phyloP scores from a whole-genome alignment of 2,888 invertebrate species.

The Machimus atricapillus region DNA sequence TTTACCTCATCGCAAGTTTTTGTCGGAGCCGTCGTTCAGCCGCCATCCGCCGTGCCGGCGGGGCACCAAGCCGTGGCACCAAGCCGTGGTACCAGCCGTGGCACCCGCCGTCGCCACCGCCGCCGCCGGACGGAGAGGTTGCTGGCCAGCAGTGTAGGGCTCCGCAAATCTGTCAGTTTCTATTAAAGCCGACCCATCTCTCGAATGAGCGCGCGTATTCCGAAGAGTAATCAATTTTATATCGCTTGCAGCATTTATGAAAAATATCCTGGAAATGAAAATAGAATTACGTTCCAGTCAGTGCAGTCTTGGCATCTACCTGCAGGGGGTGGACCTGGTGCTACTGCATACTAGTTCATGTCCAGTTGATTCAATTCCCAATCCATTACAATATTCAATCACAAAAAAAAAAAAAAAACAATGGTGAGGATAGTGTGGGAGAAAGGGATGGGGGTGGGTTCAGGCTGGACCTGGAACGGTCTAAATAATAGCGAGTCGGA shows the following conservation, averaged over 20 bases:
- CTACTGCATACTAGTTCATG: neutral
- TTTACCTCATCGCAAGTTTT: neutral
- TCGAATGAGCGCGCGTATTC: neutral
- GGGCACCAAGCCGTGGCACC: neutral
- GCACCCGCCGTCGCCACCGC: neutral
- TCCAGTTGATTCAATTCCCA: slow-evolving; percentile 29
- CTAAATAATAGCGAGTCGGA: slow-evolving; percentile 19
- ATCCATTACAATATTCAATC: slow-evolving; percentile 30
- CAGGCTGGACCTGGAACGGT: neutral
- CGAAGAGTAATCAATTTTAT: neutral
- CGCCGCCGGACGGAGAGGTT: neutral
- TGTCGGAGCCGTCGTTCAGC: neutral
- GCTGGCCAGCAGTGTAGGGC: neutral
- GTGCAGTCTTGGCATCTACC: neutral
- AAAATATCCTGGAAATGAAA: neutral
- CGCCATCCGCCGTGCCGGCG: neutral
- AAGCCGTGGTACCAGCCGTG: neutral
- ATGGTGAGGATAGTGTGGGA: neutral
- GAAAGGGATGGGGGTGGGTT: neutral
- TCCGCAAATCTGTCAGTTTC: neutral
- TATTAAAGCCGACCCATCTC: neutral
- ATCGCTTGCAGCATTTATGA: neutral
- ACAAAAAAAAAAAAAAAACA: neutral
- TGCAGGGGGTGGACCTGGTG: neutral
- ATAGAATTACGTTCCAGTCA: neutral